phyloP scores from a whole-genome alignment of 1,140 invertebrate species.

The Drosophila pseudoobscura region DNA sequence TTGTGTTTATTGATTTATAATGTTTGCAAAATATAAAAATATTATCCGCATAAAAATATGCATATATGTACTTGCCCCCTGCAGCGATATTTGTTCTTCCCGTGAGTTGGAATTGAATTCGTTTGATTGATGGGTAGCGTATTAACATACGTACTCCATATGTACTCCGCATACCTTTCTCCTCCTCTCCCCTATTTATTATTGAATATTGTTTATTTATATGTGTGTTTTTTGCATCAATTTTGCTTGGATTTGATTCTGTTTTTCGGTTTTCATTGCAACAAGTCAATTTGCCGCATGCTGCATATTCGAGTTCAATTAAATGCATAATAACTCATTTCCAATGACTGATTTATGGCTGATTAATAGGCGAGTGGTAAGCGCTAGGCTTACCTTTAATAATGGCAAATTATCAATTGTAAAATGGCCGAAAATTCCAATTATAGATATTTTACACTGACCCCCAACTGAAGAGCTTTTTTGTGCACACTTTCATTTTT shows the following conservation, averaged over 20 bases:
- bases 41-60: conserved; percentile 48
- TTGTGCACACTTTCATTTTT: no score
- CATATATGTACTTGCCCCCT: conserved; percentile 27
- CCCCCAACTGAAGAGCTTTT: neutral
- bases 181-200: conserved; percentile 47
- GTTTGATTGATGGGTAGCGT: conserved; percentile 63
- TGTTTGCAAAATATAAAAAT: conserved; percentile 72
- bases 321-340: conserved; percentile 59
- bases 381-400: conserved; percentile 27
- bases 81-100: conserved; percentile 2
- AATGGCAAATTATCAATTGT: conserved; percentile 16
- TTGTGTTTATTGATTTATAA: conserved; percentile 75
- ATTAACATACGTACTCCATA: conserved; percentile 54
- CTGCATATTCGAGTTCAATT: conserved; percentile 42
- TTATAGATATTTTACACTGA: neutral
- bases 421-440: conserved; percentile 19
- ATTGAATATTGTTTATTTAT: conserved; percentile 46
- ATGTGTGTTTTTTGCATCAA: no score
- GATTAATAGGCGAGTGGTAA: conserved; percentile 46
- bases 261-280: conserved; percentile 13
- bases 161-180: conserved; percentile 1
- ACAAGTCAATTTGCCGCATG: conserved; percentile 40
- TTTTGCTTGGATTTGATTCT: neutral
- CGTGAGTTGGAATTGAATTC: conserved; percentile 65
- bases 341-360: conserved; percentile 51